phyloP scores from a whole-genome alignment of 2,113 vertebrate genomes.

The Ptilonorhynchus violaceus region DNA sequence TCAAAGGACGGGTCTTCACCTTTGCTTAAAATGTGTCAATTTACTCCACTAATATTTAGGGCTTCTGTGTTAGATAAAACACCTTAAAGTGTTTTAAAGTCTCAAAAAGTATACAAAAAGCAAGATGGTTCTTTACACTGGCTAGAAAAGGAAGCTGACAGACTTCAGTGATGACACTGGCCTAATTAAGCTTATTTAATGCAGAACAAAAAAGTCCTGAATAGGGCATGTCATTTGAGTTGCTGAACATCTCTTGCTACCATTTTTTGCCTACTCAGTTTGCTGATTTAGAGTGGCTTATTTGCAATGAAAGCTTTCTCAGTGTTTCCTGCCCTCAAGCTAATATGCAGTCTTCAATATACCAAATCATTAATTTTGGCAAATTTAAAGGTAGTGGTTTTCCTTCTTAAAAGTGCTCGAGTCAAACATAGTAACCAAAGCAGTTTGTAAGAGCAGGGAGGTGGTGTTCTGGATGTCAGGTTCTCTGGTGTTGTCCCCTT shows the following conservation, averaged over 20 bases:
- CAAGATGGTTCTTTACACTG: background rate
- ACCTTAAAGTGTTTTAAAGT: background rate
- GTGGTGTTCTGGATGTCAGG: background rate
- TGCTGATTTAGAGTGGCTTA: background rate
- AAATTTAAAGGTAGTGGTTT: background rate
- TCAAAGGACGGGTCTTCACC: background rate
- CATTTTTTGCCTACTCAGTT: background rate
- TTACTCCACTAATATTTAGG: background rate
- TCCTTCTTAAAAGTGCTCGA: background rate
- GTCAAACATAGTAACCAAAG: background rate
- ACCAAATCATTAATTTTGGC: background rate
- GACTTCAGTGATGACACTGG: background rate
- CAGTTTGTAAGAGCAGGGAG: background rate
- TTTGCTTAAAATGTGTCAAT: background rate
- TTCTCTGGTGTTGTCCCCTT: background rate
- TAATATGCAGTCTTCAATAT: background rate
- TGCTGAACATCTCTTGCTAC: background rate
- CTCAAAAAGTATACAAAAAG: background rate
- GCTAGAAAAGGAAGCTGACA: background rate
- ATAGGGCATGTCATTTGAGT: background rate
- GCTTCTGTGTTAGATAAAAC: background rate
- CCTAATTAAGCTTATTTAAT: background rate
- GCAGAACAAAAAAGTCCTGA: background rate
- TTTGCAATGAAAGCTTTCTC: background rate
- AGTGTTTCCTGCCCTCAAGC: background rate